These are phyloP conservation scores for Diacarnus erythraeanus DNA, from an alignment of 37 sponge, comb jelly and placozoan species.

Conservation along the genomic window DNA sequence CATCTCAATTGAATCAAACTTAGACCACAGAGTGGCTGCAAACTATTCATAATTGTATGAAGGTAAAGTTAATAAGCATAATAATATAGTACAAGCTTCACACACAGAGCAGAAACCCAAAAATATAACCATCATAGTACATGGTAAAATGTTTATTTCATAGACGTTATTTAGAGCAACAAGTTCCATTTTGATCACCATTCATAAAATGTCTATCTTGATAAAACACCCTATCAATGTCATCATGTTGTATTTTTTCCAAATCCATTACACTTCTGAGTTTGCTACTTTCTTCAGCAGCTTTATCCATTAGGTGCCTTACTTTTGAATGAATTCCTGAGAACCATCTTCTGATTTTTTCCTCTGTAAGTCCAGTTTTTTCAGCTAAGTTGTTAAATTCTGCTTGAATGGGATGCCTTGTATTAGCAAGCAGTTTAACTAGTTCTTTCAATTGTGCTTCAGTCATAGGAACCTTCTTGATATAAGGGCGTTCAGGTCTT, in stretches of 20 bases:
- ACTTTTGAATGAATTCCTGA: background rate
- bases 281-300: background rate
- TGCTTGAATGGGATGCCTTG: background rate
- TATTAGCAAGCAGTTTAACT: background rate
- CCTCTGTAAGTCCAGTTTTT: background rate
- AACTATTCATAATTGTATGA: no score
- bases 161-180: no score
- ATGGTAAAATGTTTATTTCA: no score
- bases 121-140: no score
- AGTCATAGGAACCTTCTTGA: background rate
- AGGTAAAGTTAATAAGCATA: no score
- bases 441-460: background rate
- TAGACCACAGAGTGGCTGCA: no score
- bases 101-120: no score
- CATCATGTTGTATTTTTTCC: background rate
- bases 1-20: no score
- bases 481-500: background rate
- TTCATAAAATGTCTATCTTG: no score
- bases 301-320: background rate
- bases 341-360: background rate
- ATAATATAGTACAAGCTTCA: no score
- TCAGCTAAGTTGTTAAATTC: background rate
- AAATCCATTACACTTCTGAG: background rate
- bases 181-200: no score
- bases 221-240: background rate